Conservation (phyloP, 2,888 invertebrate species). For the Xestia rhomboidea region DNA sequence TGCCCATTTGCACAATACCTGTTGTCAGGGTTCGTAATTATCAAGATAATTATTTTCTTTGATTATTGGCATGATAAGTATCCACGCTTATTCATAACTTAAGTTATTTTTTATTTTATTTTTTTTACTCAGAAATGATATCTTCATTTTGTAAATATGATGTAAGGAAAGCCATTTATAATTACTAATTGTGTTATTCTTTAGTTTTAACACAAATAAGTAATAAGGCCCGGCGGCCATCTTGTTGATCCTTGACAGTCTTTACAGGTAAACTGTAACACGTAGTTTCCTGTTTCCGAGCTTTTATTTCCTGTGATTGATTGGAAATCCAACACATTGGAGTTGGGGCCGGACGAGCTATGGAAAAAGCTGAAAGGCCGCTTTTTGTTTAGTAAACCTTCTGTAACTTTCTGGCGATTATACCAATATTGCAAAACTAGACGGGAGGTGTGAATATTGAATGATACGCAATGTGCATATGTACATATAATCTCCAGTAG, state of each 20-base stretch:
- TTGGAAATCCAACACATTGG: background rate
- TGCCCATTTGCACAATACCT: background rate
- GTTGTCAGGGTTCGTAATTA: background rate
- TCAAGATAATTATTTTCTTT: background rate
- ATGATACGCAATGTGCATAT: background rate
- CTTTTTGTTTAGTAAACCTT: background rate
- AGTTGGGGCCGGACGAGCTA: background rate
- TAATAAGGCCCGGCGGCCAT: too few species aligned
- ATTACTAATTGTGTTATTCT: too few species aligned
- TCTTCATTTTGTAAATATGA: too few species aligned
- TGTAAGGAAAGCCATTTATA: too few species aligned
- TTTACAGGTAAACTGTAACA: background rate
- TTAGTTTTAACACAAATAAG: too few species aligned
- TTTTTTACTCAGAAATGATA: background rate
- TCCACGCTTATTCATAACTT: too few species aligned
- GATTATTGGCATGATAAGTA: background rate
- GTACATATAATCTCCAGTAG: background rate
- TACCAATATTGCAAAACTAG: background rate
- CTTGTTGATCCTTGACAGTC: too few species aligned
- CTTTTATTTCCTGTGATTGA: slow-evolving; percentile 15
- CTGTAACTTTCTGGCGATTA: background rate
- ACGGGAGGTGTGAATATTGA: background rate
- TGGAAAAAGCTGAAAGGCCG: background rate
- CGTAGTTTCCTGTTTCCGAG: background rate
- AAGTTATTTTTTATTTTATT: too few species aligned